A percentile compares a stretch with the other conserved stretches of the same genome.
Evolutionary conservation across 2,113 vertebrate genomes (phyloP).

Genomic region (Erythrolamprus reginae): DNA sequence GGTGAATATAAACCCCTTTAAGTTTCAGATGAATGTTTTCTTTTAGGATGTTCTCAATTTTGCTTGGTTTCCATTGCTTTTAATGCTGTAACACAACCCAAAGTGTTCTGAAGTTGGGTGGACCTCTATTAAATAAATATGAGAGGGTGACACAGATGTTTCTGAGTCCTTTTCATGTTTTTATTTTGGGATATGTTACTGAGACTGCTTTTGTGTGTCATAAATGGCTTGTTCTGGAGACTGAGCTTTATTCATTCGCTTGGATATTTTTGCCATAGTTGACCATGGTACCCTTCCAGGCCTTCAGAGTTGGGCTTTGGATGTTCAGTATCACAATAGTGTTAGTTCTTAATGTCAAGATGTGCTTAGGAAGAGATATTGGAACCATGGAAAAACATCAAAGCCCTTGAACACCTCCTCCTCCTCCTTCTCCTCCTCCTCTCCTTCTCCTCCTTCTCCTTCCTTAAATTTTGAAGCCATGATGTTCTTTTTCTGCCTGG

Average conservation of each 20-base stretch:
- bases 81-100: background rate
- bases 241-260: background rate
- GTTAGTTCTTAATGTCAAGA: background rate
- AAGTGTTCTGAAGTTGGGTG: background rate
- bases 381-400: background rate
- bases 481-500: too few relatives aligned
- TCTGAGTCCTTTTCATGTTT: background rate
- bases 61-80: background rate
- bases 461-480: too few relatives aligned
- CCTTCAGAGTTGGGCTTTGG: background rate
- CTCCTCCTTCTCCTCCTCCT: too few relatives aligned
- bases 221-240: background rate
- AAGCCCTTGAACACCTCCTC: background rate
- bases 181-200: background rate
- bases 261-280: background rate
- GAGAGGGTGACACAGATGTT: background rate
- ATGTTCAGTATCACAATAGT: background rate
- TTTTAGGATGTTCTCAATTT: background rate
- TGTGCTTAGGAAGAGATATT: background rate
- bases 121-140: background rate
- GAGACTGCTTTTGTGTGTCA: background rate
- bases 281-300: background rate
- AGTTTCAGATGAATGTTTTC: background rate
- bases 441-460: too few relatives aligned
- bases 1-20: background rate